Percentiles rank a stretch among this genome's conserved stretches.
These are phyloP conservation scores for Serilophus lunatus DNA, from an alignment of 2,113 vertebrate species.

Conservation along the genomic window DNA sequence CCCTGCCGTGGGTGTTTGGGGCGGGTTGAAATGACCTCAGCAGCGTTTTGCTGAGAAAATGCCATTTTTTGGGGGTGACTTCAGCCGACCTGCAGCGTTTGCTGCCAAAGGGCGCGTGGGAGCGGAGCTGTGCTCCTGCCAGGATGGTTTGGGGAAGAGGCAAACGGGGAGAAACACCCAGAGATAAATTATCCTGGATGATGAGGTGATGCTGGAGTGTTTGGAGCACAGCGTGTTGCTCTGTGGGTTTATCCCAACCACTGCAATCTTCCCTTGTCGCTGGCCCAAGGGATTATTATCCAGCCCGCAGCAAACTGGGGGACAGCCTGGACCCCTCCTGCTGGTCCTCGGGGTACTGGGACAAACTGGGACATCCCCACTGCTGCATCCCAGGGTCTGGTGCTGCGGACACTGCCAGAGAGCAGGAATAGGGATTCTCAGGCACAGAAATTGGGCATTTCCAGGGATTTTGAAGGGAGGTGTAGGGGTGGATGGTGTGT, in stretches of 20 bases:
- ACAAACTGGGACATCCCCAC: rapidly evolving
- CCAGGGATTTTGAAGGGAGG: neutral
- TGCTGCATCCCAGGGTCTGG: neutral
- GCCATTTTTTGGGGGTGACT: neutral
- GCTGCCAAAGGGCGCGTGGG: neutral
- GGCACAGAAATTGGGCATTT: neutral
- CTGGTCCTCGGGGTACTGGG: neutral
- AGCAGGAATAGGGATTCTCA: neutral
- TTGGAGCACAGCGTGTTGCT: neutral
- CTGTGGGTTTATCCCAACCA: rapidly evolving
- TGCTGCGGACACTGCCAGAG: rapidly evolving
- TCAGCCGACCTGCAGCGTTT: neutral
- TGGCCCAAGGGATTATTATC: rapidly evolving
- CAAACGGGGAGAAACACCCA: neutral
- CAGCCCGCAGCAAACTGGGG: neutral
- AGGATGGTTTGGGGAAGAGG: neutral
- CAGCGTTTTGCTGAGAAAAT: neutral
- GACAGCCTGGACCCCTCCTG: neutral
- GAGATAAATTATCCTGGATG: rapidly evolving
- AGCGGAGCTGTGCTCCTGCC: neutral
- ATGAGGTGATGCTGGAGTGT: neutral
- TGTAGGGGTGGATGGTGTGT: rapidly evolving
- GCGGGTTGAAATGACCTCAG: neutral
- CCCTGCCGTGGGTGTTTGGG: neutral
- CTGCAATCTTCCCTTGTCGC: rapidly evolving